Evolutionary conservation across 2,888 invertebrate species (phyloP).

Genomic region (Tethea ocularis): DNA sequence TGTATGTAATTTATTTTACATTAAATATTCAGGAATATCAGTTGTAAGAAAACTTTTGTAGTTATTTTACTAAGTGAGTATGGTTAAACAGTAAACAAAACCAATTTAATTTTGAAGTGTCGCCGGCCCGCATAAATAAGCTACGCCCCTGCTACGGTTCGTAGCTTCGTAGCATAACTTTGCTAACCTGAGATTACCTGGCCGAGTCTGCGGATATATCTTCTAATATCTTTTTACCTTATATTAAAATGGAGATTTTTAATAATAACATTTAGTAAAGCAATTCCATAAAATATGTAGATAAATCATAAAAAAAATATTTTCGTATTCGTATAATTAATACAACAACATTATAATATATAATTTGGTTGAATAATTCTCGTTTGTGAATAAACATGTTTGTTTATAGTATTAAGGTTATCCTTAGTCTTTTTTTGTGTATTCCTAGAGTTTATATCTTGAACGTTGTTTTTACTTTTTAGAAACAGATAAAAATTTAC

Average conservation of each 20-base stretch:
- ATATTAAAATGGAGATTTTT: no score
- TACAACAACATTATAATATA: no score
- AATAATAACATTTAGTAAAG: no score
- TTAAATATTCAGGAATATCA: no score
- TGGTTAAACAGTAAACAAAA: not conserved
- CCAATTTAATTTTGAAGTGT: not conserved
- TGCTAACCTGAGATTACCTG: not conserved
- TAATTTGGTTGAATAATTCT: no score
- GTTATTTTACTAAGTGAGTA: not conserved
- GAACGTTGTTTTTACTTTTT: not conserved
- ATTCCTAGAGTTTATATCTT: no score
- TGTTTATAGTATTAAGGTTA: not conserved
- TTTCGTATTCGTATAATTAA: no score
- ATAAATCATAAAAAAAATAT: no score
- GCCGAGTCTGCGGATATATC: not conserved
- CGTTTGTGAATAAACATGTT: no score
- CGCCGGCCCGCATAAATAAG: not conserved
- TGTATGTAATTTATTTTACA: not conserved
- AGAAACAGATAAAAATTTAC: not conserved
- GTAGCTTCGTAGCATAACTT: conserved; percentile 6
- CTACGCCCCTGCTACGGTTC: conserved; percentile 4
- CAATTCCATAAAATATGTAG: no score
- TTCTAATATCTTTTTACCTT: no score
- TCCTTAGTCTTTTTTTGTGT: no score
- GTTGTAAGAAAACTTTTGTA: not conserved